Conservation (phyloP, 2,113 vertebrate species). For the Sylvilagus bachmani region DNA sequence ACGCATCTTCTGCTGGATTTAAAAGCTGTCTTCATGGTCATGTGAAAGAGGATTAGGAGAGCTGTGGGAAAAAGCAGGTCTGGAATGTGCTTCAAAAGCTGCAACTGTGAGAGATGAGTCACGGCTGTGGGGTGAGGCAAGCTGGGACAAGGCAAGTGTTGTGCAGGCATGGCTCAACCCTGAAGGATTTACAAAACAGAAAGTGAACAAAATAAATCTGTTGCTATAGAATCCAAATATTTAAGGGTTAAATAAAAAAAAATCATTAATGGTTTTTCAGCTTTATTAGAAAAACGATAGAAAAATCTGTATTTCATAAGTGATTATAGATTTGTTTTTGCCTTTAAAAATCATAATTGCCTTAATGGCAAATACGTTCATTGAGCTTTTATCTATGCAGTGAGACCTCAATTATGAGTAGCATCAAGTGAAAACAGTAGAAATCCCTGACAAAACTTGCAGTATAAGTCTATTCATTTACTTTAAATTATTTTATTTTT, state of each 20-base stretch:
- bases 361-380: constrained; percentile 21
- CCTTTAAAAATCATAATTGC: not conserved
- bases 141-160: not conserved
- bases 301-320: constrained; percentile 1
- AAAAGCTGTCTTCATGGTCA: not conserved
- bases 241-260: constrained; percentile 12
- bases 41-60: constrained; percentile 33
- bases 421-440: not conserved
- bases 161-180: not conserved
- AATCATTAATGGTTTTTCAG: not conserved
- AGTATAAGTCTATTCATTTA: not conserved
- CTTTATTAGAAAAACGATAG: not conserved
- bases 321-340: not conserved
- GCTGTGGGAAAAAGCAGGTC: not conserved
- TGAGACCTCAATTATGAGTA: not conserved
- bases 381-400: not conserved
- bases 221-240: not conserved
- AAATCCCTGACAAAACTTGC: not conserved
- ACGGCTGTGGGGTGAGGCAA: not conserved
- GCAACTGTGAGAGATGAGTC: not conserved
- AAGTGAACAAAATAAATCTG: constrained; percentile 2
- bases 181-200: not conserved
- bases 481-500: not conserved
- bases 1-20: constrained; percentile 35
- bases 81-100: not conserved